These are phyloP conservation scores for Meteorus colon DNA, from an alignment of 2,888 invertebrate species.

Conservation along the genomic window DNA sequence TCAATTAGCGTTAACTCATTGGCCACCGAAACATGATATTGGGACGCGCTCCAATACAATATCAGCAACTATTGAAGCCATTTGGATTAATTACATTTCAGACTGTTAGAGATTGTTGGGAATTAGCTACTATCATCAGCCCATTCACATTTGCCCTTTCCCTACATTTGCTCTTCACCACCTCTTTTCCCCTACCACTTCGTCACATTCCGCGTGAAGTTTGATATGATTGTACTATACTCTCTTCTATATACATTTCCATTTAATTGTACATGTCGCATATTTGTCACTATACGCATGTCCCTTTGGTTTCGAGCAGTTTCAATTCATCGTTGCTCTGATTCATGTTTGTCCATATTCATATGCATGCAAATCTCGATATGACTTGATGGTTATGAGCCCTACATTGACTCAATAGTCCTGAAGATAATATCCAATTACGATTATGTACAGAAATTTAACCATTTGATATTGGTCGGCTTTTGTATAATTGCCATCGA, in stretches of 20 bases:
- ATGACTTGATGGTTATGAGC: slow-evolving; percentile 13
- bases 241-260: slow-evolving; percentile 20
- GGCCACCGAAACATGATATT: no score
- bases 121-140: slow-evolving; percentile 50
- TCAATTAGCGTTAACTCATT: no score
- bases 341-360: slow-evolving; percentile 29
- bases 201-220: slow-evolving; percentile 34
- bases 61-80: slow-evolving; percentile 45
- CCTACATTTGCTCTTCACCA: not conserved
- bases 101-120: slow-evolving; percentile 43
- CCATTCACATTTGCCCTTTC: slow-evolving; percentile 28
- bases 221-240: slow-evolving; percentile 34
- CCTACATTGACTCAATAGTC: slow-evolving; percentile 20
- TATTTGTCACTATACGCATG: slow-evolving; percentile 21
- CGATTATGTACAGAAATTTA: not conserved
- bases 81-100: slow-evolving; percentile 52
- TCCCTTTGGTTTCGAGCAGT: slow-evolving; percentile 18
- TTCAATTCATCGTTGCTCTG: slow-evolving; percentile 40
- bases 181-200: not conserved
- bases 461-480: slow-evolving; percentile 3
- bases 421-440: slow-evolving; percentile 16
- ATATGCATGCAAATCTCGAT: not conserved
- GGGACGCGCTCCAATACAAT: slow-evolving; percentile 2
- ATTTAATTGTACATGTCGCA: slow-evolving; percentile 12
- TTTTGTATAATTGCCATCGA: not conserved